Percentiles rank a stretch among this genome's conserved stretches.
These are phyloP conservation scores for Ormyrus thymus DNA, from an alignment of 2,888 invertebrate species.

Conservation along the genomic window DNA sequence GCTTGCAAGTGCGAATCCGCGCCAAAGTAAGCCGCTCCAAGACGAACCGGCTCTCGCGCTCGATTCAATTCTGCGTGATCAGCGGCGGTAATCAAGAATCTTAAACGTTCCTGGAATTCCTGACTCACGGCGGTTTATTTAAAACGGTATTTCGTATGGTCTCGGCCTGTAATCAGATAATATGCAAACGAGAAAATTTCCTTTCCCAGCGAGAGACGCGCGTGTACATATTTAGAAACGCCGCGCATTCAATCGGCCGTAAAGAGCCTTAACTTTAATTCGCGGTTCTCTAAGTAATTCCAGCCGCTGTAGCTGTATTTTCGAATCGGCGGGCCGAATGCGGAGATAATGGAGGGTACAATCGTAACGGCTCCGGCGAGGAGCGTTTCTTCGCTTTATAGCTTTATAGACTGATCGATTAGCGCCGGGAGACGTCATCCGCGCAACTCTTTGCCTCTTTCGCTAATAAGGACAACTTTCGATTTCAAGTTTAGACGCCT, in stretches of 20 bases:
- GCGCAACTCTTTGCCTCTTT: neutral
- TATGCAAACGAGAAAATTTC: slow-evolving; percentile 23
- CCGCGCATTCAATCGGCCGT: no score
- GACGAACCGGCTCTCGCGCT: neutral
- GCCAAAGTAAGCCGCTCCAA: no score
- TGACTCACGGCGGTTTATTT: slow-evolving; percentile 17
- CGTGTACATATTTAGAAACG: no score
- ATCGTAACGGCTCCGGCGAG: neutral
- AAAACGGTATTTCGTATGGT: slow-evolving; percentile 13
- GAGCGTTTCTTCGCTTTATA: neutral
- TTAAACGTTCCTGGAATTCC: neutral
- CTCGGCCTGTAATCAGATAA: slow-evolving; percentile 20
- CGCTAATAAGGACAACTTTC: slow-evolving; percentile 17
- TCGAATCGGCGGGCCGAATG: no score
- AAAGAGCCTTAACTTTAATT: no score
- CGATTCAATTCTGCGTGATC: no score
- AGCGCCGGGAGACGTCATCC: neutral
- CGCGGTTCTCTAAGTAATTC: no score
- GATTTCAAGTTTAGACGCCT: slow-evolving; percentile 25
- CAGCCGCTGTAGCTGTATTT: no score
- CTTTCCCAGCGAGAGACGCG: neutral
- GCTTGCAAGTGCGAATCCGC: no score
- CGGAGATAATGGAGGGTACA: no score
- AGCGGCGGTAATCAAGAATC: no score
- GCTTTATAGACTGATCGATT: neutral